A percentile compares a stretch with the other conserved stretches of the same genome.
Conservation (phyloP, 2,113 vertebrate genomes). For the Alethe diademata region DNA sequence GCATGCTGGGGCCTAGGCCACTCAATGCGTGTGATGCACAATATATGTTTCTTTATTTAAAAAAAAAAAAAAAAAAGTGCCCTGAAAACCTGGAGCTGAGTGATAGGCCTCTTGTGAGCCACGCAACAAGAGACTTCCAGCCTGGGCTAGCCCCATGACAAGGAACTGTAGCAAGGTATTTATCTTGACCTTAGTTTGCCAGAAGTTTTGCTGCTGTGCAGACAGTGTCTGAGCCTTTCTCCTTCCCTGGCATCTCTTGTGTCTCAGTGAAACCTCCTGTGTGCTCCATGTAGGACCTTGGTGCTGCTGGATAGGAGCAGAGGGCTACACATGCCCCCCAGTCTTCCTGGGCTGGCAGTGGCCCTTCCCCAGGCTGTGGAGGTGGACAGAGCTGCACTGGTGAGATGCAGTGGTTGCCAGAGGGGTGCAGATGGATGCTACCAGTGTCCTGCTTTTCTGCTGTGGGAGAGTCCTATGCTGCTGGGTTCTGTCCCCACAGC, state of each 20-base stretch:
- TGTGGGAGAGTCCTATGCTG: neutral
- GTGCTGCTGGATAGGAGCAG: neutral
- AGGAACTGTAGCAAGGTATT: neutral
- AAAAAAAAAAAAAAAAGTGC: neutral
- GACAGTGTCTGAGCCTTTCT: neutral
- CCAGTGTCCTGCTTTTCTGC: neutral
- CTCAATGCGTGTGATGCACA: neutral
- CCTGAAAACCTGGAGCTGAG: neutral
- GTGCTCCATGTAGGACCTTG: neutral
- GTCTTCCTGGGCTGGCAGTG: neutral
- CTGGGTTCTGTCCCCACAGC: neutral
- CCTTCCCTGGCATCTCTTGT: neutral
- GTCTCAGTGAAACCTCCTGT: neutral
- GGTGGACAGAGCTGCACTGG: neutral
- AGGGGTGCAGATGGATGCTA: neutral
- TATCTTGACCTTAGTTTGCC: neutral
- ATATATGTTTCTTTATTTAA: neutral
- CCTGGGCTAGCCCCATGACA: neutral
- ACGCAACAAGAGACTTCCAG: accelerated
- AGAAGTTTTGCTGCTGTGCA: neutral
- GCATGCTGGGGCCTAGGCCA: neutral
- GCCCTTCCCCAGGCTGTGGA: neutral
- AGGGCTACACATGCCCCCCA: too few relatives aligned
- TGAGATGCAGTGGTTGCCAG: neutral
- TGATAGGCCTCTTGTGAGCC: neutral